Evolutionary conservation across 2,888 invertebrate genomes (phyloP), one percentile per base, ranked within the genome.

Genomic region (Caenorhabditis sinica): DNA sequence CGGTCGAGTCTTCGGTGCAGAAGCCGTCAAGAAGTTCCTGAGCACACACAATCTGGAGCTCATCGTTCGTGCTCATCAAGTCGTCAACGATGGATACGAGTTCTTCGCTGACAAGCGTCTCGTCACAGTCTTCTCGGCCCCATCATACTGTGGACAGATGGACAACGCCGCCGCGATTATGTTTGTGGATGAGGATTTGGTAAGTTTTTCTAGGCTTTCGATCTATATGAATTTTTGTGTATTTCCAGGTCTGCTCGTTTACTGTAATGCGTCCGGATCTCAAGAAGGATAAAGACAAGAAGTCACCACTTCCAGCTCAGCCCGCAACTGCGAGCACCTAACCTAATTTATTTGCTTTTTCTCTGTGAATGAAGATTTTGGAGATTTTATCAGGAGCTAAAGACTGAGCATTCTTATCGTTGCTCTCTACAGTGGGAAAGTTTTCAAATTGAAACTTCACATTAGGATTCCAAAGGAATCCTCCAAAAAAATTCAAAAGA

Each of bases 351-450:
- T n/a, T n/a, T n/a, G n/a, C n/a, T 33, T 33, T 33, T 8, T 33
- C 33, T 33, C 8, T 33, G 4, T 33, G 33, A 33, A 33, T 33
- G 8, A 33, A 33, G n/a, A n/a, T n/a, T n/a, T n/a, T n/a, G n/a
- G 94, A 90, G 95, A 89, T 95, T 94, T 93, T 95, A 95, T 82
- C 93, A 90, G 85, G 96, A 86, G 95, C 90, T 94, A 95, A 93
- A 91, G 96, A 87, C n/a, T n/a, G n/a, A n/a, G n/a, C n/a, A n/a
- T n/a, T n/a, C n/a, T n/a, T n/a, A n/a, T n/a, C n/a, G n/a, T n/a
- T n/a, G n/a, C n/a, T n/a, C n/a, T n/a, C n/a, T n/a, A n/a, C n/a
- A n/a, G n/a, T n/a, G n/a, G n/a, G n/a, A n/a, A n/a, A n/a, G n/a
- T n/a, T n/a, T n/a, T n/a, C n/a, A n/a, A n/a, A n/a, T n/a, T n/a